Evolutionary conservation across 2,797 vertebrate species (phyloP).

Genomic region (Nasua narica): DNA sequence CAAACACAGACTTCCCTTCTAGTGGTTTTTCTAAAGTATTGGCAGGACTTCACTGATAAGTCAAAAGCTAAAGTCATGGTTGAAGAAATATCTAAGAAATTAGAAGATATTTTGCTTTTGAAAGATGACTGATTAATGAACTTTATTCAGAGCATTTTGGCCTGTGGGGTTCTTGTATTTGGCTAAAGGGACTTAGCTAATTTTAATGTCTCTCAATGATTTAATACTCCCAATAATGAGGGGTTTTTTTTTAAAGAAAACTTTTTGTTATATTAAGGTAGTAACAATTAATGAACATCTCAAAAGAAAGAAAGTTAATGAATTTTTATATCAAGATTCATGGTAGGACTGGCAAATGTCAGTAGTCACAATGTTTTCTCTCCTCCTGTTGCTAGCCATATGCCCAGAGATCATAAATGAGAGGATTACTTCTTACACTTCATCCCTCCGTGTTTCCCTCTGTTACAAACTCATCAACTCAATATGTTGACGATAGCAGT

Average conservation of each 20-base stretch:
- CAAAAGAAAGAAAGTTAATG: not conserved
- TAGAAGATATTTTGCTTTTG: not conserved
- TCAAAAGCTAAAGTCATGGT: not conserved
- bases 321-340: conserved; percentile 24
- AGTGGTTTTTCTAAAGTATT: not conserved
- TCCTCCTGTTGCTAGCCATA: not conserved
- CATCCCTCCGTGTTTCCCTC: not conserved
- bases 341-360: not conserved
- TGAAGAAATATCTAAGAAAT: not conserved
- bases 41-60: not conserved
- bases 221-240: not conserved
- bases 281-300: not conserved
- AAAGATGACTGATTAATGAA: not conserved
- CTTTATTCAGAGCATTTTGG: not conserved
- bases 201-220: not conserved
- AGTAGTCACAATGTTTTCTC: not conserved
- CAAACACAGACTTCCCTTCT: not conserved
- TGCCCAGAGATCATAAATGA: not conserved
- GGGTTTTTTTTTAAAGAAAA: not conserved
- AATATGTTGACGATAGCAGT: not conserved
- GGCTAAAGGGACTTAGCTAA: not conserved
- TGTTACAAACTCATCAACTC: not conserved
- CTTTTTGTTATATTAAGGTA: not conserved
- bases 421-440: not conserved
- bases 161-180: not conserved